Evolutionary conservation across 1,140 invertebrate genomes (phyloP).

Genomic region (Dufourea novaeangliae): DNA sequence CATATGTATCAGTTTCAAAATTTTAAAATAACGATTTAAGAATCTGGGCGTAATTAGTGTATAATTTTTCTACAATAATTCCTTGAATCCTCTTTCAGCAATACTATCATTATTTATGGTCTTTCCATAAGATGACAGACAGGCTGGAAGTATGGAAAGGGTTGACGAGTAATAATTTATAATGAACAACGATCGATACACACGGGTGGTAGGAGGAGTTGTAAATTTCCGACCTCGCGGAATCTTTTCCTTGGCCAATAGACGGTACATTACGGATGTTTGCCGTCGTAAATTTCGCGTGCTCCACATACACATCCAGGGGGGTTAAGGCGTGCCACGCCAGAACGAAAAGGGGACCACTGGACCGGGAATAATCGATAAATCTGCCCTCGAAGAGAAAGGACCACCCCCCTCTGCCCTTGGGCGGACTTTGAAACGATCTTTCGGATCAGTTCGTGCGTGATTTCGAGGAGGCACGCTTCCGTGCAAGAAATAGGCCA

Average conservation of each 20-base stretch:
- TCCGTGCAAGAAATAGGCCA: constrained; percentile 10
- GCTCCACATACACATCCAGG: constrained; percentile 31
- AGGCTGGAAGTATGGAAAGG: neutral
- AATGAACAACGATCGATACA: neutral
- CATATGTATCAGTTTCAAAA: no score
- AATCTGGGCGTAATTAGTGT: no score
- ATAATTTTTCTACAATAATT: no score
- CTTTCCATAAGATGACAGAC: neutral
- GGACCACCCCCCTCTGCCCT: constrained; percentile 31
- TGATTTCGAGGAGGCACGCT: constrained; percentile 38
- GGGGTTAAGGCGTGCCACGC: constrained; percentile 51
- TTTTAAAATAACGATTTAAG: no score
- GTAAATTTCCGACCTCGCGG: neutral
- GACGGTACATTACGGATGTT: constrained; percentile 45
- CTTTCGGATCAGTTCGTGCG: constrained; percentile 46
- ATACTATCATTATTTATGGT: neutral
- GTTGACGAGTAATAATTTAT: neutral
- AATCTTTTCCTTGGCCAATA: constrained; percentile 17
- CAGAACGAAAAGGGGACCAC: constrained; percentile 74
- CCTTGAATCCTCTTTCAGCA: no score
- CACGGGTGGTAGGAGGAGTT: no score
- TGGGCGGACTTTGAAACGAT: constrained; percentile 37
- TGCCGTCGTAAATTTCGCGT: constrained; percentile 57
- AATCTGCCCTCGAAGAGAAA: constrained; percentile 68
- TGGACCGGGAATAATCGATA: constrained; percentile 79